Evolutionary conservation across 2,888 invertebrate genomes (phyloP).

Genomic region (Entomobrya multifasciata): DNA sequence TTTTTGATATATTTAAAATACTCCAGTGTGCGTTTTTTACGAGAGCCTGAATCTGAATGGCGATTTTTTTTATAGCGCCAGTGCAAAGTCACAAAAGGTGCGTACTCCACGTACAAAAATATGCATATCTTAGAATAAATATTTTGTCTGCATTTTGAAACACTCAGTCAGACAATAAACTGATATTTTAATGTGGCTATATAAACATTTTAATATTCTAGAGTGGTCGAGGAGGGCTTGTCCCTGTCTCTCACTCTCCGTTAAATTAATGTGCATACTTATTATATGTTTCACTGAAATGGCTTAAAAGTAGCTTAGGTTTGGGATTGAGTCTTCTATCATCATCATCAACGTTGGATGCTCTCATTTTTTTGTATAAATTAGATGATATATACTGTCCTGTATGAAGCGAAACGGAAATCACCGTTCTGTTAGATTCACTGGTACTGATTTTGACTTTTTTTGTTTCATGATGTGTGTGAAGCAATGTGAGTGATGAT

Average conservation of each 20-base stretch:
- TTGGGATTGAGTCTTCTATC: constrained; percentile 48
- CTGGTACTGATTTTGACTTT: constrained; percentile 19
- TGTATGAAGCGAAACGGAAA: constrained; percentile 62
- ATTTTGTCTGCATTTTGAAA: constrained; percentile 3
- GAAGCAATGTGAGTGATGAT: constrained; percentile 44
- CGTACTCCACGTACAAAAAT: too few species aligned
- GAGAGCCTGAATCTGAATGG: too few species aligned
- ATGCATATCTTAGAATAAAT: too few species aligned
- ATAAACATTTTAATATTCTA: too few species aligned
- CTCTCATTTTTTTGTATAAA: constrained; percentile 52
- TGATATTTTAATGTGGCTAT: background rate
- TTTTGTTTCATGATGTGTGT: background rate
- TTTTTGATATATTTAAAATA: too few species aligned
- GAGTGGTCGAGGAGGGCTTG: too few species aligned
- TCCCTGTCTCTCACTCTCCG: constrained; percentile 1
- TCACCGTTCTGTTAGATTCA: constrained; percentile 69
- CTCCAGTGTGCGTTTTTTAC: too few species aligned
- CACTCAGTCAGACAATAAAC: background rate
- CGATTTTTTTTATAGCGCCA: too few species aligned
- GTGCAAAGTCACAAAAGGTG: too few species aligned
- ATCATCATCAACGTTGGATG: constrained; percentile 37
- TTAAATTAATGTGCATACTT: constrained; percentile 44
- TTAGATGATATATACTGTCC: background rate
- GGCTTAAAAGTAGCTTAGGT: background rate
- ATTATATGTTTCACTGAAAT: constrained; percentile 13